These are phyloP conservation scores for Elephantulus edwardii DNA, from an alignment of 2,113 vertebrate genomes.

Conservation along the genomic window DNA sequence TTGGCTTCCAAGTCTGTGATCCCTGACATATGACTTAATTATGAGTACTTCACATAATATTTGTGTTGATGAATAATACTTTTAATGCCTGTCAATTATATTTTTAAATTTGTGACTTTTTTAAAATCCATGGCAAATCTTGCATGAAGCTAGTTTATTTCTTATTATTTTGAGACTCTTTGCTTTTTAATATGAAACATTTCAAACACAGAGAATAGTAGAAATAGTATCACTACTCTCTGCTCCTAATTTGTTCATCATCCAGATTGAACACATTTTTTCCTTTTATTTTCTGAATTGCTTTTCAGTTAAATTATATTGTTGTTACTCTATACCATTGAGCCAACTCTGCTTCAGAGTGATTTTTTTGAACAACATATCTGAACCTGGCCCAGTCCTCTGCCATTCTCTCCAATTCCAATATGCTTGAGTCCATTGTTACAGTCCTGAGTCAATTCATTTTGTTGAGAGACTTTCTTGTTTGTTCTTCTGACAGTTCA, in stretches of 20 bases:
- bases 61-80: not conserved
- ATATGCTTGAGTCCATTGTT: too few species aligned
- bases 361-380: too few species aligned
- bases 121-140: not conserved
- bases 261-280: not conserved
- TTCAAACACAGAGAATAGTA: not conserved
- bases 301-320: constrained; percentile 35
- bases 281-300: constrained; percentile 16
- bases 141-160: not conserved
- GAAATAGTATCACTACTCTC: not conserved
- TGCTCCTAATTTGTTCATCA: not conserved
- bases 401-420: too few species aligned
- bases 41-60: constrained; percentile 3
- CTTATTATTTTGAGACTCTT: not conserved
- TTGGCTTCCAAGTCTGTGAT: not conserved
- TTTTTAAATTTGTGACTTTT: not conserved
- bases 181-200: not conserved
- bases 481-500: too few species aligned
- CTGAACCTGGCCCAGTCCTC: too few species aligned
- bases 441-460: too few species aligned
- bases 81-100: not conserved
- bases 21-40: not conserved
- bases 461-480: too few species aligned
- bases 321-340: too few species aligned
- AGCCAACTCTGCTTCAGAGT: too few species aligned